Conservation (phyloP, 2,888 invertebrate genomes). For the Serrognathus titanus region DNA sequence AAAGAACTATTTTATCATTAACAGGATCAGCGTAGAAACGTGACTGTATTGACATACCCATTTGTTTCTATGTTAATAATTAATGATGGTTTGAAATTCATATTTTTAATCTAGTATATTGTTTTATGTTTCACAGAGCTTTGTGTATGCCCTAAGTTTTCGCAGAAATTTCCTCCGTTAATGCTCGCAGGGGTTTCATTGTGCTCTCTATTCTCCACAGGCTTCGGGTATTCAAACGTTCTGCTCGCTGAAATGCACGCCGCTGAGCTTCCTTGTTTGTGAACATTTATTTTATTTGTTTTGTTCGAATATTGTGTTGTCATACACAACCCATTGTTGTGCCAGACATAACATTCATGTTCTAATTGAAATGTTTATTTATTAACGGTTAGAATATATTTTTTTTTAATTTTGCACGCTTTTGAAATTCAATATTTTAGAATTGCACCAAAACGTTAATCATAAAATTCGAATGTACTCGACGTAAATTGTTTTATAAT, state of each 20-base stretch:
- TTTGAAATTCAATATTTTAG: not conserved
- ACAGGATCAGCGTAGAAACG: too few relatives aligned
- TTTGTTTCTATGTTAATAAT: too few relatives aligned
- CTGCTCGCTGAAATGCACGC: constrained; percentile 25
- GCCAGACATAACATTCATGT: not conserved
- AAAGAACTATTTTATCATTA: too few relatives aligned
- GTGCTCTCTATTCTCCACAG: constrained; percentile 2
- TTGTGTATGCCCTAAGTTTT: too few relatives aligned
- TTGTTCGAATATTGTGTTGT: constrained; percentile 16
- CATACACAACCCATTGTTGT: not conserved
- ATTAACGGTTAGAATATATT: not conserved
- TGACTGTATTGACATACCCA: too few relatives aligned
- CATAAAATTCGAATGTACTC: too few relatives aligned
- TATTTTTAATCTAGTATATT: too few relatives aligned
- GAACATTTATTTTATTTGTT: constrained; percentile 28
- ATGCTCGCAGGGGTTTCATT: constrained; percentile 3
- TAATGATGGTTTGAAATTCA: too few relatives aligned
- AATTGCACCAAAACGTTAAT: too few relatives aligned
- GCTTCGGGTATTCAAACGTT: constrained; percentile 8
- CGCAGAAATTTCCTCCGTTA: too few relatives aligned
- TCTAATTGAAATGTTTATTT: not conserved
- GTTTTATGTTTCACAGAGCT: too few relatives aligned
- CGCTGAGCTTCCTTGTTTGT: constrained; percentile 30
- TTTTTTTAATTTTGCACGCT: not conserved
- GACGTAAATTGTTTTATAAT: too few relatives aligned